Evolutionary conservation across 1,140 invertebrate species (phyloP).

Genomic region (Arion vulgaris): DNA sequence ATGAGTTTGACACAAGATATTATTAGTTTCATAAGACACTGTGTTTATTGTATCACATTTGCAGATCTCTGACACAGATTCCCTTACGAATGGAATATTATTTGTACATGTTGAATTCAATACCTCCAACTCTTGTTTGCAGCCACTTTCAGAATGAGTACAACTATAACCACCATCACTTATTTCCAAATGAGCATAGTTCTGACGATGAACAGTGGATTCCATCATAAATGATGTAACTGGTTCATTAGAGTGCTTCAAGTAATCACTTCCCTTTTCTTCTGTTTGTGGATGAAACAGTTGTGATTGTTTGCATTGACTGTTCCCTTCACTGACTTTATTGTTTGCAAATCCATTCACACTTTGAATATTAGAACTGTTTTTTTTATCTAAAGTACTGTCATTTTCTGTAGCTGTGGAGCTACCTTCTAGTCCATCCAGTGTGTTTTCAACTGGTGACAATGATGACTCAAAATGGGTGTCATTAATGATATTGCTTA

Average conservation of each 20-base stretch:
- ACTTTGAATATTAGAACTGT: background rate
- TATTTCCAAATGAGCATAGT: background rate
- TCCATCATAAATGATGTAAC: background rate
- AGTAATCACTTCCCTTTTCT: background rate
- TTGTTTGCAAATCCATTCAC: background rate
- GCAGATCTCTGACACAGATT: background rate
- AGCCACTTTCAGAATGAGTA: background rate
- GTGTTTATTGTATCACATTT: background rate
- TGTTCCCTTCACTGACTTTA: background rate
- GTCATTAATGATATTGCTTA: constrained; percentile 56
- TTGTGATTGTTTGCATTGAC: background rate
- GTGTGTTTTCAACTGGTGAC: constrained; percentile 49
- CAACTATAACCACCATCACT: background rate
- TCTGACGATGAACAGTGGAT: background rate
- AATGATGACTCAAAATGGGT: constrained; percentile 44
- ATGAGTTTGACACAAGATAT: background rate
- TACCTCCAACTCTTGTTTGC: background rate
- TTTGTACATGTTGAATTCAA: background rate
- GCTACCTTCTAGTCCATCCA: background rate
- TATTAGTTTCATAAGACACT: background rate
- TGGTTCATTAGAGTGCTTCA: background rate
- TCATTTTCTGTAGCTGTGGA: background rate
- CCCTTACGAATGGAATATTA: background rate
- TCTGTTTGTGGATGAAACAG: background rate
- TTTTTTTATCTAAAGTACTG: background rate